Conservation (phyloP, 2,888 invertebrate species). For the Slavum lentiscoides region DNA sequence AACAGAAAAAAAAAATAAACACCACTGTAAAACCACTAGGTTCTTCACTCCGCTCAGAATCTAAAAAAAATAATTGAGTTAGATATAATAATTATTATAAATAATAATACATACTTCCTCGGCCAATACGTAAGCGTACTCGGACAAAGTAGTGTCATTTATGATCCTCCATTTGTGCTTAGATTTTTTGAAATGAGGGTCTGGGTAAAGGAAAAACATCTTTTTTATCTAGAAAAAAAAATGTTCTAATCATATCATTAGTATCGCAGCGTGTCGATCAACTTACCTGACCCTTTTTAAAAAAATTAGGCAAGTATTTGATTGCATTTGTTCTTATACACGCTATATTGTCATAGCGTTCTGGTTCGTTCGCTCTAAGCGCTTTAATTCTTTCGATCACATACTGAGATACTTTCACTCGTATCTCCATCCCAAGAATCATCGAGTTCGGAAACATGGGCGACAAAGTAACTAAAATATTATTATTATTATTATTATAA, state of each 20-base stretch:
- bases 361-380: conserved; percentile 73
- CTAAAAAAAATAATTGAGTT: too few relatives aligned
- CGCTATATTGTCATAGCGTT: conserved; percentile 87
- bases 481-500: conserved; percentile 53
- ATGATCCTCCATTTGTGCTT: conserved; percentile 99
- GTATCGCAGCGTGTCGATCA: background rate
- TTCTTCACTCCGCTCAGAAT: too few relatives aligned
- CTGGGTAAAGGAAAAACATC: conserved; percentile 98
- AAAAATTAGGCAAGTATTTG: conserved; percentile 98
- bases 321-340: conserved; percentile 96
- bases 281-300: conserved; percentile 84
- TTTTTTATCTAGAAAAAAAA: conserved; percentile 75
- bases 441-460: conserved; percentile 86
- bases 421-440: conserved; percentile 94
- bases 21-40: too few relatives aligned
- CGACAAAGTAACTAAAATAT: conserved; percentile 77
- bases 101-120: conserved; percentile 69
- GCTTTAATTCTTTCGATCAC: conserved; percentile 93
- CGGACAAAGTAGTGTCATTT: conserved; percentile 86
- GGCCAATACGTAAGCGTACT: conserved; percentile 92
- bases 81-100: background rate
- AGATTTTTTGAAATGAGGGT: conserved; percentile 98
- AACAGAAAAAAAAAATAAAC: too few relatives aligned
- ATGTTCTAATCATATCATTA: conserved; percentile 28
- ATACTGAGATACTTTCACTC: conserved; percentile 98